A percentile compares a stretch with the other conserved stretches of the same genome.
Conservation (phyloP, 2,113 vertebrate genomes). For the Dolichallabes microphthalmus region DNA sequence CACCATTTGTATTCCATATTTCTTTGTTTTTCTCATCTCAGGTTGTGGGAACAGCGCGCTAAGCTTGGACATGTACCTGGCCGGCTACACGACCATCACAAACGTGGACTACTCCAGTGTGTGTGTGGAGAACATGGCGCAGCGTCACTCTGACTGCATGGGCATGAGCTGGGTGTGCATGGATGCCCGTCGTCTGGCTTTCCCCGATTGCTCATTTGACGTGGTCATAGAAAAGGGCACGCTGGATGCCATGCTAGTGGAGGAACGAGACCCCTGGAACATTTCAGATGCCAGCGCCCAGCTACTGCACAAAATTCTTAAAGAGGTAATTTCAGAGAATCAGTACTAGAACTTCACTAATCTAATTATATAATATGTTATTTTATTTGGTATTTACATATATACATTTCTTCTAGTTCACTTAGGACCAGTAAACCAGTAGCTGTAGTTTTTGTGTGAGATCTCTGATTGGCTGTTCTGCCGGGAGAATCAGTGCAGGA, state of each 20-base stretch:
- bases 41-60: slow-evolving; percentile 92
- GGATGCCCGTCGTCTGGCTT: slow-evolving; percentile 79
- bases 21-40: slow-evolving; percentile 51
- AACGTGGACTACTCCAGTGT: slow-evolving; percentile 89
- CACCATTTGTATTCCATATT: neutral
- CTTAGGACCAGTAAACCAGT: neutral
- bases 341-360: neutral
- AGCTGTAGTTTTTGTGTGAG: neutral
- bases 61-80: slow-evolving; percentile 78
- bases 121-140: slow-evolving; percentile 81
- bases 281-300: slow-evolving; percentile 68
- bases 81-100: slow-evolving; percentile 80
- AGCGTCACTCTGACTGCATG: slow-evolving; percentile 68
- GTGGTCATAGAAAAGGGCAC: slow-evolving; percentile 89
- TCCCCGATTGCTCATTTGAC: slow-evolving; percentile 77
- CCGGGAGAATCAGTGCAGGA: neutral
- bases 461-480: neutral
- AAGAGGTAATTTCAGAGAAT: too few species aligned
- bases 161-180: slow-evolving; percentile 85
- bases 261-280: slow-evolving; percentile 81
- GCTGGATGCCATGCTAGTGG: slow-evolving; percentile 85
- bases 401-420: neutral
- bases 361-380: neutral
- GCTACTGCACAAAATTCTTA: slow-evolving; percentile 76
- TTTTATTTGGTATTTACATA: neutral